A percentile compares a stretch with the other conserved stretches of the same genome.
Conservation (phyloP, 2,113 vertebrate genomes). For the Nibea albiflora region DNA sequence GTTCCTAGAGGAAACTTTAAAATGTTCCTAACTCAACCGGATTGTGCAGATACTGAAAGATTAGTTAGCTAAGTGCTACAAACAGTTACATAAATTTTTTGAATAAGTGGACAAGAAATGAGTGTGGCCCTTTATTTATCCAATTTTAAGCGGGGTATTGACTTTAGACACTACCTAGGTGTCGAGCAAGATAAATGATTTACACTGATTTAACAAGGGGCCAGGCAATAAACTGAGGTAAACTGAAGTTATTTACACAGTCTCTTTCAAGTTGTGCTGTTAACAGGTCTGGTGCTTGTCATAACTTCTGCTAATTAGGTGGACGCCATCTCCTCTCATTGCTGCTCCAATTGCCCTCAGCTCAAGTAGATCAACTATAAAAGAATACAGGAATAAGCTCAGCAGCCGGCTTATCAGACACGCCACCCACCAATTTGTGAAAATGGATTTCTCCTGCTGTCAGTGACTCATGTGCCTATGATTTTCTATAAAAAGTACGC, state of each 20-base stretch:
- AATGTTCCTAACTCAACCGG: background rate
- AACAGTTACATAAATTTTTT: background rate
- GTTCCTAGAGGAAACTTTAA: background rate
- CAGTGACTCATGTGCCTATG: constrained; percentile 47
- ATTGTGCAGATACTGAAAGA: background rate
- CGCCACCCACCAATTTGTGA: constrained; percentile 54
- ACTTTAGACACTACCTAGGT: background rate
- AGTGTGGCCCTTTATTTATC: background rate
- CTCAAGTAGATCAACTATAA: constrained; percentile 37
- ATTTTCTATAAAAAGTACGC: constrained; percentile 46
- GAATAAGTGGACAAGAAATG: background rate
- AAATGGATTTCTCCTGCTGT: constrained; percentile 47
- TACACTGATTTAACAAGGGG: background rate
- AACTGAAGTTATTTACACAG: constrained; percentile 19
- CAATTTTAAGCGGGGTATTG: background rate
- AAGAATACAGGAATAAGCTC: constrained; percentile 25
- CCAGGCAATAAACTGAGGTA: constrained; percentile 7
- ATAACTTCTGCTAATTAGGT: constrained; percentile 49
- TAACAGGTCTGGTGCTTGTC: constrained; percentile 21
- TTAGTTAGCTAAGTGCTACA: background rate
- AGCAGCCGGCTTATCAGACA: constrained; percentile 51
- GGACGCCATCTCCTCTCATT: background rate
- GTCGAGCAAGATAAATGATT: constrained; percentile 24
- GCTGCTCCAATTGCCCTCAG: constrained; percentile 3
- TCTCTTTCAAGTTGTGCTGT: constrained; percentile 7